These are phyloP conservation scores for Agrochola lychnidis DNA, from an alignment of 2,888 invertebrate genomes.

Conservation along the genomic window DNA sequence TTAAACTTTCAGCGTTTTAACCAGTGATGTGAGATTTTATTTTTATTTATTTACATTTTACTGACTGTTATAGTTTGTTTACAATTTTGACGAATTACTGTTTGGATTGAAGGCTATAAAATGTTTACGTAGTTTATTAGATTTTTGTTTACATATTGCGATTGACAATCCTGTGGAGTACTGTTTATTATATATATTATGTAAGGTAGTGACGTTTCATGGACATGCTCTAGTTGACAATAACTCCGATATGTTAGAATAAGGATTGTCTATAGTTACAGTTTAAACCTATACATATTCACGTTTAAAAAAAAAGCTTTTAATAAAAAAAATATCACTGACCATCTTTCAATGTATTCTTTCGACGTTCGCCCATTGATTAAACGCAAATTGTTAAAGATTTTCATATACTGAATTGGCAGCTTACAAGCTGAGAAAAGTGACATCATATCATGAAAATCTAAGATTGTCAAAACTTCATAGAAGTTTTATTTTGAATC, in stretches of 20 bases:
- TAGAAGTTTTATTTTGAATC: constrained; percentile 28
- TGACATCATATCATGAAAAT: constrained; percentile 44
- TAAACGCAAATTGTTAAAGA: constrained; percentile 12
- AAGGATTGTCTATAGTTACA: constrained; percentile 24
- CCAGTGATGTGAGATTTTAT: constrained; percentile 32
- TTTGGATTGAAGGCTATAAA: constrained; percentile 9
- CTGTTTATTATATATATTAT: constrained; percentile 18
- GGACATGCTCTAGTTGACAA: constrained; percentile 55
- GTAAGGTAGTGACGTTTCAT: constrained; percentile 39
- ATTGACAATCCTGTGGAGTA: constrained; percentile 25
- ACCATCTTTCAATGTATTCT: constrained; percentile 3
- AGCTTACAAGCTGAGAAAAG: constrained; percentile 6
- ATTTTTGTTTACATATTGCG: constrained; percentile 16
- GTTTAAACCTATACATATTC: constrained; percentile 1
- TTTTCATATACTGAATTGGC: neutral
- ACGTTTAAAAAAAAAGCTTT: constrained; percentile 5
- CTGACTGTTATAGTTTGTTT: constrained; percentile 35
- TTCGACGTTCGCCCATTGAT: neutral
- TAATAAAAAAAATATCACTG: neutral
- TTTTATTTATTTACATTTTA: constrained; percentile 44
- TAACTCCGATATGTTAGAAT: constrained; percentile 44
- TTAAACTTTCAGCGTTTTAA: constrained; percentile 16
- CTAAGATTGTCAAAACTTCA: constrained; percentile 46
- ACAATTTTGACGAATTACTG: constrained; percentile 18
- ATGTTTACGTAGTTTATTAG: constrained; percentile 9